A percentile compares a stretch with the other conserved stretches of the same genome.
phyloP scores from a whole-genome alignment of 2,797 vertebrate species.

The Phoxinus dragarum region DNA sequence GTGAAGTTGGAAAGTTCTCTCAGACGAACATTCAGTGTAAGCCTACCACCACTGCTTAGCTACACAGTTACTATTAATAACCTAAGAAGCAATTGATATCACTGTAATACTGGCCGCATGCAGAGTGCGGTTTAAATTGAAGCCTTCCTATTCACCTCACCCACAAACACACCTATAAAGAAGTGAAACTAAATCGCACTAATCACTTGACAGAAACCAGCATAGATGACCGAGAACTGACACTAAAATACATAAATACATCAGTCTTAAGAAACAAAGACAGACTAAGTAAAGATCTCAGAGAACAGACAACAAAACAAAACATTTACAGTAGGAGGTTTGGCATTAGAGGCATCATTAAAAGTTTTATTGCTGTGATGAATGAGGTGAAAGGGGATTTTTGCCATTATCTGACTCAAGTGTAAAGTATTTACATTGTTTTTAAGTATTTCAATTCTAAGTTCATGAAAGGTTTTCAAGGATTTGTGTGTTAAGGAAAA shows the following conservation, averaged over 20 bases:
- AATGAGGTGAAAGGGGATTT: neutral
- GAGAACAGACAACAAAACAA: neutral
- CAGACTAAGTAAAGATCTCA: neutral
- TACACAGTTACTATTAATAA: constrained; percentile 29
- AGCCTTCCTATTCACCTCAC: constrained; percentile 37
- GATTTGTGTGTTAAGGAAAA: constrained; percentile 5
- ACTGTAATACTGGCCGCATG: constrained; percentile 20
- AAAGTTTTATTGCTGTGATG: neutral
- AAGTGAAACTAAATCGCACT: constrained; percentile 11
- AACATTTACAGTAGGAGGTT: neutral
- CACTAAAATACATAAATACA: neutral
- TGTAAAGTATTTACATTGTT: neutral
- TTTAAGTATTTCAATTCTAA: neutral
- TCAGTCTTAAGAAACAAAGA: neutral
- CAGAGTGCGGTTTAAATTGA: constrained; percentile 46
- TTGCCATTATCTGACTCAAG: neutral
- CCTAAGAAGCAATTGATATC: constrained; percentile 2
- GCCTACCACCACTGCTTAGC: neutral
- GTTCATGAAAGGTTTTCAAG: neutral
- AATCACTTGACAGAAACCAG: neutral
- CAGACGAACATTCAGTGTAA: neutral
- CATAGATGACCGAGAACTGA: neutral
- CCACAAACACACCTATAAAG: constrained; percentile 48
- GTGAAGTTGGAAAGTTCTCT: neutral
- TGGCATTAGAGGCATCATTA: neutral